Evolutionary conservation across 2,888 invertebrate species (phyloP).

Genomic region (Tryphoninae sp.): DNA sequence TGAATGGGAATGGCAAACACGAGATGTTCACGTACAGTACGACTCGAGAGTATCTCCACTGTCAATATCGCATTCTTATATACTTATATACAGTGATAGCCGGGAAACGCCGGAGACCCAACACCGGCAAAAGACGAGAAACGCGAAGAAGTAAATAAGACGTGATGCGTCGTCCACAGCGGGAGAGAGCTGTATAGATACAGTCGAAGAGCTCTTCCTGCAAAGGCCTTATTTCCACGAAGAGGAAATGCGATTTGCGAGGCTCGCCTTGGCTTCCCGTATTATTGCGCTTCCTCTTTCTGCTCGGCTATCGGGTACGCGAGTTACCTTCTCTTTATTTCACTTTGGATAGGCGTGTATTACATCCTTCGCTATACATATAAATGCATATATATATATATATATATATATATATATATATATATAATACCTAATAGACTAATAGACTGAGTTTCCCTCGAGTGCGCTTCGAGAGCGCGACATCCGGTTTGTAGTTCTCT

Average conservation of each 20-base stretch:
- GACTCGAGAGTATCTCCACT: conserved; percentile 41
- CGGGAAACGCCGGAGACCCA: conserved; percentile 29
- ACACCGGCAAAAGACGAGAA: conserved; percentile 19
- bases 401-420: conserved; percentile 15
- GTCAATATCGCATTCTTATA: conserved; percentile 41
- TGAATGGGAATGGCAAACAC: conserved; percentile 57
- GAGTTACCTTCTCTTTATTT: conserved; percentile 27
- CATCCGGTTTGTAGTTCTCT: conserved; percentile 50
- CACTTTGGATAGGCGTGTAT: conserved; percentile 31
- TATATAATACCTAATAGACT: not conserved
- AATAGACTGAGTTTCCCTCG: conserved; percentile 53
- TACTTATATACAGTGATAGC: not conserved
- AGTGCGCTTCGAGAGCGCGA: conserved; percentile 58
- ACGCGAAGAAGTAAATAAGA: conserved; percentile 54
- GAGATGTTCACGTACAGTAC: conserved; percentile 32
- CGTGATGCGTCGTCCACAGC: conserved; percentile 37
- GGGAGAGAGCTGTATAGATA: conserved; percentile 20
- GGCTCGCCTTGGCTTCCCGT: conserved; percentile 56
- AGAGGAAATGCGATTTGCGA: conserved; percentile 61
- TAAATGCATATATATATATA: conserved; percentile 5
- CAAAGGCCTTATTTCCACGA: conserved; percentile 49
- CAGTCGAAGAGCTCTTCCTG: conserved; percentile 20
- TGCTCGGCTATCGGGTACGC: conserved; percentile 25
- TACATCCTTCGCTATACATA: not conserved
- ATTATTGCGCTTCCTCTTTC: conserved; percentile 51